phyloP scores from a whole-genome alignment of 1,140 invertebrate species.

The Tetragonula clypearis region DNA sequence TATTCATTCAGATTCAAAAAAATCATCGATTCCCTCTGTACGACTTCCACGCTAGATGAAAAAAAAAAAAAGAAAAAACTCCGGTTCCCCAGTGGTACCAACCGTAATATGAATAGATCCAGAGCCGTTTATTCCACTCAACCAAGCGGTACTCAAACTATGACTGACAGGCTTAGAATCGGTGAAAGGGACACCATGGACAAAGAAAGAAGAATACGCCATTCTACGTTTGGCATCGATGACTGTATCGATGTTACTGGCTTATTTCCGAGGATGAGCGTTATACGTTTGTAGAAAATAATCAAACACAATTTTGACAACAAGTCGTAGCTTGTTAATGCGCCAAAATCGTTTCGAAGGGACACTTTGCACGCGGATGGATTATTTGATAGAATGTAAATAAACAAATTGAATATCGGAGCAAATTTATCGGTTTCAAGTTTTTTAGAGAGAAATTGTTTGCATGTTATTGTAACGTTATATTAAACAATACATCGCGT shows the following conservation, averaged over 20 bases:
- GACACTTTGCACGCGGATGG: neutral
- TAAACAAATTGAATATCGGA: neutral
- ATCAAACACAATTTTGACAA: neutral
- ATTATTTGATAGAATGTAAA: neutral
- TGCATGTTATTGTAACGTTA: too few relatives aligned
- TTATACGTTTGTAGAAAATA: constrained; percentile 7
- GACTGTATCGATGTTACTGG: constrained; percentile 4
- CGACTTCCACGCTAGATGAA: neutral
- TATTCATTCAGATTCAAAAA: constrained; percentile 25
- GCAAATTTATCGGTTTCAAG: neutral
- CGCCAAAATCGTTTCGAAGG: neutral
- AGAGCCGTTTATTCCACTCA: constrained; percentile 63
- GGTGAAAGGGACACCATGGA: constrained; percentile 13
- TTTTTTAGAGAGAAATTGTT: neutral
- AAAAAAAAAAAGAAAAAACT: neutral
- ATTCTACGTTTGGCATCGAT: neutral
- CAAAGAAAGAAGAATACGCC: constrained; percentile 16
- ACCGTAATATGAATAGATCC: constrained; percentile 52
- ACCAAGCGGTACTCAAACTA: constrained; percentile 50
- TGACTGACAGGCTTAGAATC: constrained; percentile 39
- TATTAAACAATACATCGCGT: neutral
- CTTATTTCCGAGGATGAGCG: neutral
- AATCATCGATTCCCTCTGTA: neutral
- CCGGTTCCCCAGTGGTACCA: constrained; percentile 7
- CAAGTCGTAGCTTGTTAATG: neutral